phyloP scores from a whole-genome alignment of 2,888 invertebrate genomes.

The Cantharis lateralis region DNA sequence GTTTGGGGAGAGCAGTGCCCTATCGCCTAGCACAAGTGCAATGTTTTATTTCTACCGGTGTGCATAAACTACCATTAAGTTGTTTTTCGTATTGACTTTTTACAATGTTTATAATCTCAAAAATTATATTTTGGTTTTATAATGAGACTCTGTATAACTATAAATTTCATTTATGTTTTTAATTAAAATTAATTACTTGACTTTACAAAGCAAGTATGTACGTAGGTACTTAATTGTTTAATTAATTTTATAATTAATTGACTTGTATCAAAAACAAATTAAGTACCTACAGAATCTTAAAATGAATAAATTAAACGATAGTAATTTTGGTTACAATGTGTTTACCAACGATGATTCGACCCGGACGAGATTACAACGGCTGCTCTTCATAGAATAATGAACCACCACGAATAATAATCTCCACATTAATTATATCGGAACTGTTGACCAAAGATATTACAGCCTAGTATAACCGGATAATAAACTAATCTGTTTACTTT shows the following conservation, averaged over 20 bases:
- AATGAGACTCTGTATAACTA: too few relatives aligned
- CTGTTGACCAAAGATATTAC: conserved; percentile 53
- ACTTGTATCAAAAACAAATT: conserved; percentile 12
- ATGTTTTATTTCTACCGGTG: too few relatives aligned
- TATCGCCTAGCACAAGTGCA: too few relatives aligned
- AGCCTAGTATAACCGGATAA: conserved; percentile 49
- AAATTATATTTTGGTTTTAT: too few relatives aligned
- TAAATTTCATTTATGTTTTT: background rate
- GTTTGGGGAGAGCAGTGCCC: too few relatives aligned
- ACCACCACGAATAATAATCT: conserved; percentile 49
- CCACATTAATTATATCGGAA: conserved; percentile 51
- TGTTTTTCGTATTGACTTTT: too few relatives aligned
- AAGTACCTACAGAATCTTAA: conserved; percentile 12
- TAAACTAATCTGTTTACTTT: conserved; percentile 53
- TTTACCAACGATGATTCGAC: conserved; percentile 32
- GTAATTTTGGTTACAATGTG: conserved; percentile 32
- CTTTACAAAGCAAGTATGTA: background rate
- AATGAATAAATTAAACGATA: conserved; percentile 30
- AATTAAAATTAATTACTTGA: background rate
- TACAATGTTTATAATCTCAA: too few relatives aligned
- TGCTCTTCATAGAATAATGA: conserved; percentile 30
- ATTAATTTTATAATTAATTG: background rate
- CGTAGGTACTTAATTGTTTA: background rate
- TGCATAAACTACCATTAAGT: too few relatives aligned
- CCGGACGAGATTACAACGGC: conserved; percentile 30